A percentile compares a stretch with the other conserved stretches of the same genome.
phyloP scores from a whole-genome alignment of 2,113 vertebrate species.

The Xiphorhynchus elegans region DNA sequence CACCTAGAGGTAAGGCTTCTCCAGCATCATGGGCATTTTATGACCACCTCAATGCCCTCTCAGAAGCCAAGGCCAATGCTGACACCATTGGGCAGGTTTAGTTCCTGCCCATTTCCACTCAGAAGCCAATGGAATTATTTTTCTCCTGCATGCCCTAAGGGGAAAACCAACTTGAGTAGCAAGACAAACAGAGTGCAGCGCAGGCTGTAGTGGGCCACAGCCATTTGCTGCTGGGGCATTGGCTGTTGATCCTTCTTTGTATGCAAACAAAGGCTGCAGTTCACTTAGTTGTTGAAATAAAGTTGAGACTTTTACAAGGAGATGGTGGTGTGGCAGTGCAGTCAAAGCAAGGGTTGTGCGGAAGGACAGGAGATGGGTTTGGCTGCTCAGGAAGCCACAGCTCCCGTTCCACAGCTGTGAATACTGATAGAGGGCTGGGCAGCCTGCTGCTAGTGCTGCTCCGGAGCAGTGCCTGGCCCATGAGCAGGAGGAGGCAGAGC shows the following conservation, averaged over 20 bases:
- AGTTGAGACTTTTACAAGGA: neutral
- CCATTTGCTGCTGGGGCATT: neutral
- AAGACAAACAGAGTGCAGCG: neutral
- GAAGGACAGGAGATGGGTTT: neutral
- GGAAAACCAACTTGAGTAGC: neutral
- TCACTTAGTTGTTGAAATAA: neutral
- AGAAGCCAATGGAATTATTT: neutral
- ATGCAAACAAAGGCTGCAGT: neutral
- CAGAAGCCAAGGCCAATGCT: neutral
- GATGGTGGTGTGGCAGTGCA: accelerated
- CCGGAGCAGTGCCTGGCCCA: neutral
- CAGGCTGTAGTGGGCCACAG: neutral
- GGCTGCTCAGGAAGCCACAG: slow-evolving; percentile 13
- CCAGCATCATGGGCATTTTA: neutral
- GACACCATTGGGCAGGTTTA: neutral
- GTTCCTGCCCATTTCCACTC: neutral
- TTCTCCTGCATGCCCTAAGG: neutral
- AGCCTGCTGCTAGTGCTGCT: accelerated
- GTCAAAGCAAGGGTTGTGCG: accelerated
- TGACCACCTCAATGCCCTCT: neutral
- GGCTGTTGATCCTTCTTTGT: neutral
- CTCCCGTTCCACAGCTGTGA: neutral
- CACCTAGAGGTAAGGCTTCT: neutral
- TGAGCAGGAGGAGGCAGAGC: neutral
- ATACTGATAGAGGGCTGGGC: neutral